A percentile compares a stretch with the other conserved stretches of the same genome.
These are phyloP conservation scores for Monopterus albus DNA, from an alignment of 2,113 vertebrate genomes.

Conservation along the genomic window DNA sequence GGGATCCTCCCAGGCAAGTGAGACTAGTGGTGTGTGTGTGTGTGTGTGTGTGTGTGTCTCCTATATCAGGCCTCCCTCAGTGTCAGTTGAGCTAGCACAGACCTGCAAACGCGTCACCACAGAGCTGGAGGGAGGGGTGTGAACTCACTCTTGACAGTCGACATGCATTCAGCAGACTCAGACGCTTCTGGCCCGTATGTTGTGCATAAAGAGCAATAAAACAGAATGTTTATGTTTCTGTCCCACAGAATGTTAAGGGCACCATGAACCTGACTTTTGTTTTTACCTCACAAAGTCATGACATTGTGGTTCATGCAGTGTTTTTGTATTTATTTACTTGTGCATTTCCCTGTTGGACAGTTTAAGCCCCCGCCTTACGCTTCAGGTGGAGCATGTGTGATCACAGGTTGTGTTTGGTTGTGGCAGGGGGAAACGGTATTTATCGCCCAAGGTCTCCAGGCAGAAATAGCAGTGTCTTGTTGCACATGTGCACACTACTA, in stretches of 20 bases:
- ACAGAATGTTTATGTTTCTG: not conserved
- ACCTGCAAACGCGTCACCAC: conserved; percentile 42
- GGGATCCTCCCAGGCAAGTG: conserved; percentile 30
- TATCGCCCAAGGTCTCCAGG: conserved; percentile 6
- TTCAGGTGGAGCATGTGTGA: conserved; percentile 23
- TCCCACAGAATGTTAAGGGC: not conserved
- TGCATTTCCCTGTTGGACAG: not conserved
- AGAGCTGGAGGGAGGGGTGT: conserved; percentile 29
- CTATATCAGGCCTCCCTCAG: conserved; percentile 38
- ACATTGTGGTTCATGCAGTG: not conserved
- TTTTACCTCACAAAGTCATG: not conserved
- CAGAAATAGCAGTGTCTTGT: conserved; percentile 47
- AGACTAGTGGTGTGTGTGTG: not conserved
- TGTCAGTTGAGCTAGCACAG: conserved; percentile 62
- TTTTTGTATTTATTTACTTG: not conserved
- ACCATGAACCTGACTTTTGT: not conserved
- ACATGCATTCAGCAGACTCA: not conserved
- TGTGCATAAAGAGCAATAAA: not conserved
- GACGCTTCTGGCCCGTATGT: not conserved
- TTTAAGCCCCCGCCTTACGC: not conserved
- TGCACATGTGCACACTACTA: conserved; percentile 20
- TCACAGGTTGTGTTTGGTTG: conserved; percentile 8
- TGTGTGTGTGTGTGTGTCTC: conserved; percentile 16
- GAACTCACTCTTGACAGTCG: conserved; percentile 27
- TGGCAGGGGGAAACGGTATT: not conserved